Evolutionary conservation across 1,140 invertebrate species (phyloP).

Genomic region (Drosophila leontia): DNA sequence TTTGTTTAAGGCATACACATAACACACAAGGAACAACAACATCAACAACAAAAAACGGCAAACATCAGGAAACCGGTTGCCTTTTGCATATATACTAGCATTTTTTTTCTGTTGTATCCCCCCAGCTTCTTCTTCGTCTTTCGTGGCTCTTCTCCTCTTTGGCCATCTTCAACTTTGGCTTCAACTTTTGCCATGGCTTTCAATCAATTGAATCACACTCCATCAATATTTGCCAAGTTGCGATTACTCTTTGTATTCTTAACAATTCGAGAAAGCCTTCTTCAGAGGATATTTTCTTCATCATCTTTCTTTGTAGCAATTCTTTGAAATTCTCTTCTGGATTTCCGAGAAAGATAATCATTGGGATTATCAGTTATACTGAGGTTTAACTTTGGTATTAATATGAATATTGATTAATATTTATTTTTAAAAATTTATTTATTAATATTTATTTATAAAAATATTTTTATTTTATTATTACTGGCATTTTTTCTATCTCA

Average conservation of each 20-base stretch:
- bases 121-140: conserved; percentile 1
- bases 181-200: conserved; percentile 25
- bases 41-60: conserved; percentile 27
- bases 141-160: neutral
- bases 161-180: conserved; percentile 23
- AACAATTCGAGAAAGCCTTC: neutral
- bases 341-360: neutral
- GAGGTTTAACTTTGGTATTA: neutral
- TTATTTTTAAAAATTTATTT: too few relatives aligned
- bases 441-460: neutral
- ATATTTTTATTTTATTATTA: too few relatives aligned
- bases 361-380: neutral
- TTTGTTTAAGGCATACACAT: conserved; percentile 66
- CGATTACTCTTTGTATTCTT: conserved; percentile 5
- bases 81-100: conserved; percentile 32
- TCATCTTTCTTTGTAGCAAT: neutral
- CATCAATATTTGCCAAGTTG: conserved; percentile 23
- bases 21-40: conserved; percentile 42
- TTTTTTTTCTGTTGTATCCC: conserved; percentile 1
- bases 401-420: neutral
- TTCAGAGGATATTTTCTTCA: neutral
- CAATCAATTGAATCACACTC: conserved; percentile 52
- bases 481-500: too few relatives aligned
- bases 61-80: conserved; percentile 61
- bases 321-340: neutral